phyloP scores from a whole-genome alignment of 2,888 invertebrate species.

The Bedellia somnulentella region DNA sequence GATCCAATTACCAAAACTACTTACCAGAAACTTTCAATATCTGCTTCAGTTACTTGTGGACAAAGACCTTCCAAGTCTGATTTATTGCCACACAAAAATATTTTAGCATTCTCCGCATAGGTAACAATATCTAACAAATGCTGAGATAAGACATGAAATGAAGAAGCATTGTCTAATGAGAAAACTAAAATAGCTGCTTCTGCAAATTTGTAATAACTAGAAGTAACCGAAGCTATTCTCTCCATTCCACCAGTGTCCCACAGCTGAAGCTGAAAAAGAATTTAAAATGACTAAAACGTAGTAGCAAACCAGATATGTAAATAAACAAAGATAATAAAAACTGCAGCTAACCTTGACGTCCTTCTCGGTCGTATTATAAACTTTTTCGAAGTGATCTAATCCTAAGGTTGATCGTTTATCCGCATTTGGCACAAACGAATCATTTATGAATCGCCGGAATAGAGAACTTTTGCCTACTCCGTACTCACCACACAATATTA shows the following conservation, averaged over 20 bases:
- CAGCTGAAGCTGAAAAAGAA: slow-evolving; percentile 73
- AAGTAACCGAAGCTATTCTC: slow-evolving; percentile 91
- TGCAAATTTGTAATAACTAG: slow-evolving; percentile 94
- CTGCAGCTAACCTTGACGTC: slow-evolving; percentile 68
- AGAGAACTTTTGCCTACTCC: slow-evolving; percentile 94
- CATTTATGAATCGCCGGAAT: slow-evolving; percentile 87
- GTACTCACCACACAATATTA: slow-evolving; percentile 93
- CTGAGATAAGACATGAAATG: slow-evolving; percentile 89
- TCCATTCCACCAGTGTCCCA: slow-evolving; percentile 99
- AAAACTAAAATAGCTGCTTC: slow-evolving; percentile 93
- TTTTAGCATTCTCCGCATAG: slow-evolving; percentile 92
- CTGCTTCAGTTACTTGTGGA: slow-evolving; percentile 81
- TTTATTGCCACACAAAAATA: slow-evolving; percentile 93
- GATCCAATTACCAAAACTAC: slow-evolving; percentile 2
- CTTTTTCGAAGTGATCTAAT: slow-evolving; percentile 86
- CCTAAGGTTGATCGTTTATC: slow-evolving; percentile 88
- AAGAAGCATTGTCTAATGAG: slow-evolving; percentile 86
- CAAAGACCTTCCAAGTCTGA: slow-evolving; percentile 74
- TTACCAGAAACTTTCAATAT: slow-evolving; percentile 87
- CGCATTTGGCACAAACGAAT: slow-evolving; percentile 81
- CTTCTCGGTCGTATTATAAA: slow-evolving; percentile 74
- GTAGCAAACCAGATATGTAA: slow-evolving; percentile 4
- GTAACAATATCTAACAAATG: slow-evolving; percentile 92
- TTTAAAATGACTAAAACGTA: slow-evolving; percentile 3
- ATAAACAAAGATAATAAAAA: slow-evolving; percentile 6